Evolutionary conservation across 2,797 vertebrate species (phyloP), one percentile per base, ranked within the genome.

Genomic region (Chelmon rostratus): DNA sequence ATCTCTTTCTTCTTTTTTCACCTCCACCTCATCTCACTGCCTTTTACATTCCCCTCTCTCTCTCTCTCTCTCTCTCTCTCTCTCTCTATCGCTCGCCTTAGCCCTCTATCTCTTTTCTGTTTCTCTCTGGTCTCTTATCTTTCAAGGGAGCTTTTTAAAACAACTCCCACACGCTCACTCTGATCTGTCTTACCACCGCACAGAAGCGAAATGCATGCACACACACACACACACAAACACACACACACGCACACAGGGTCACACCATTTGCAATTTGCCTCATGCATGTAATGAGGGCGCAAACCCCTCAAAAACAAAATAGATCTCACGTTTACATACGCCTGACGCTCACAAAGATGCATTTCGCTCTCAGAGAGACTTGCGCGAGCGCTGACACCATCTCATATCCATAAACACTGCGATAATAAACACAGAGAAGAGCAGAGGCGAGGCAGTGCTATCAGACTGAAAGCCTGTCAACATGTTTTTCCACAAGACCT

Each of bases 141-240:
- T 87, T 83, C 82, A 79, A 76, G 53, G 76, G 81, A 84, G 84
- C 73, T 69, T 89, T 90, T 89, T 79, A 72, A 89, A 91, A 88
- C 67, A 81, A 81, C 89, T 87, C 89, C 89, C 86, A 88, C 90
- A 83, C 64, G 59, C 52, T 82, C 59, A 78, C 71, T 83, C 74
- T 87, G 81, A 89, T 89, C 69, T 82, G 28, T 83, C 73, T 79
- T 58, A 80, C 64, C 86, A 84, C 88, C 77, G 74, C 86, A 76
- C 37, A 68, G 53, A 42, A 47, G 47, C 28, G 73, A 67, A 73
- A 61, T 71, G 68, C 59, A 59, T 16, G n/a, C 37, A 23, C 57
- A 21, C 37, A 61, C 47, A 69, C 65, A 66, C 52, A 72, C 44
- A 65, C 68, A 70, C 49, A 61, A 50, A 50, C 33, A 64, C 25